Base-by-base conservation (phyloP, 92 coral and sea anemone genomes). In the Scolanthus callimorphus region DNA sequence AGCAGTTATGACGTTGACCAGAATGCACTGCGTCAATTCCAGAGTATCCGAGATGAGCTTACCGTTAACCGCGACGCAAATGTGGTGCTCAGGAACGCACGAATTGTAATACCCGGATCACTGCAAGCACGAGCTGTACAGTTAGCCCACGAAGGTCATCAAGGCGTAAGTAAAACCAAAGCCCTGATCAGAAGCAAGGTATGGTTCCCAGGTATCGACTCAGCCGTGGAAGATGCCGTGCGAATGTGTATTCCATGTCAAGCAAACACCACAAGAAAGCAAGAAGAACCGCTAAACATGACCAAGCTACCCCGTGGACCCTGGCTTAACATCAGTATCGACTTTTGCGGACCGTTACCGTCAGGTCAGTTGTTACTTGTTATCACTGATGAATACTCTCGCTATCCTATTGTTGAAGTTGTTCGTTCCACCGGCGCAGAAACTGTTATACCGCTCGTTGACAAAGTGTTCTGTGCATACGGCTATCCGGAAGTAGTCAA, bases 61-160 rank as follows among this genome's bases (percentile, higher is more conserved):
- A 54, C 73, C 17, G 72, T 61, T 11, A 60, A 49, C 78, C 58
- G 57, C 20, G 17, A 54, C 21, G 73, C 54, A 19, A 74, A 65
- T 44, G 0, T 74, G 44, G 2, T 66, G 0, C 68, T 74, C 17
- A 46, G 81, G 29, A 24, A 47, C 47, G 34, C 59, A 27, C 55
- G 60, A 30, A 57, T 61, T 38, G 44, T 75, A 17, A 75, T 58
- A 45, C 62, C 80, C 11, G 60, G 51, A 59, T 11, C 31, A 6
- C 69, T 75, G 46, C 29, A 74, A 26, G 50, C n/a, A 27, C 17
- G 31, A 12, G 77, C 69, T n/a, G 19, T 69, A 24, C 49, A 49
- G 39, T 17, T 47, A 17, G 84, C 77, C 2, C 83, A 69, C 29
- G 70, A 77, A 31, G 78, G 67, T 26, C 85, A 78, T 45, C 85